Evolutionary conservation across 1,140 invertebrate species (phyloP).

Genomic region (Battus philenor): DNA sequence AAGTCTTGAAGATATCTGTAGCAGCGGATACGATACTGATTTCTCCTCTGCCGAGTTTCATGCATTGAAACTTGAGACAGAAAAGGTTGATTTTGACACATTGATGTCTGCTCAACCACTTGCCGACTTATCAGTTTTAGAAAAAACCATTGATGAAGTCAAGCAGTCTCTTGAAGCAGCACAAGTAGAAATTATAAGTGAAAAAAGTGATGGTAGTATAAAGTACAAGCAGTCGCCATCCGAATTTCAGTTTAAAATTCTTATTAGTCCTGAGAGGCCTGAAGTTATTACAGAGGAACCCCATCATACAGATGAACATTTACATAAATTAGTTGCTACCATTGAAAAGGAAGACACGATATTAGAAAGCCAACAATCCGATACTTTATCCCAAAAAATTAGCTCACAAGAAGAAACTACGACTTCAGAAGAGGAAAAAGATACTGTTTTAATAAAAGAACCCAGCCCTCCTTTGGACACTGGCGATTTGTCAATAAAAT

Average conservation of each 20-base stretch:
- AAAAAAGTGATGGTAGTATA: slow-evolving; percentile 76
- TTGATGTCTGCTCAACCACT: slow-evolving; percentile 66
- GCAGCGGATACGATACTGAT: slow-evolving; percentile 81
- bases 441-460: slow-evolving; percentile 65
- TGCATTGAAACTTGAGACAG: slow-evolving; percentile 73
- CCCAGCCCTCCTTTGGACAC: slow-evolving; percentile 56
- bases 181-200: slow-evolving; percentile 80
- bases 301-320: slow-evolving; percentile 43
- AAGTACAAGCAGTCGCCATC: slow-evolving; percentile 82
- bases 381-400: slow-evolving; percentile 54
- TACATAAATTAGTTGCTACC: slow-evolving; percentile 38
- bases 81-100: slow-evolving; percentile 65
- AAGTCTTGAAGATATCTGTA: slow-evolving; percentile 76
- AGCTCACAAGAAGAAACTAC: slow-evolving; percentile 64
- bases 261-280: slow-evolving; percentile 71
- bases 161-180: slow-evolving; percentile 81
- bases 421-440: slow-evolving; percentile 65
- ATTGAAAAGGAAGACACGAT: slow-evolving; percentile 36
- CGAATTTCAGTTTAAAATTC: slow-evolving; percentile 82
- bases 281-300: slow-evolving; percentile 73
- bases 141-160: slow-evolving; percentile 82
- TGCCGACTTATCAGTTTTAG: slow-evolving; percentile 73
- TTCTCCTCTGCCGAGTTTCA: slow-evolving; percentile 80
- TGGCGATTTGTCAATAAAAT: slow-evolving; percentile 64
- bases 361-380: slow-evolving; percentile 56